Conservation (phyloP, 2,888 invertebrate species). For the Gari tellinella region DNA sequence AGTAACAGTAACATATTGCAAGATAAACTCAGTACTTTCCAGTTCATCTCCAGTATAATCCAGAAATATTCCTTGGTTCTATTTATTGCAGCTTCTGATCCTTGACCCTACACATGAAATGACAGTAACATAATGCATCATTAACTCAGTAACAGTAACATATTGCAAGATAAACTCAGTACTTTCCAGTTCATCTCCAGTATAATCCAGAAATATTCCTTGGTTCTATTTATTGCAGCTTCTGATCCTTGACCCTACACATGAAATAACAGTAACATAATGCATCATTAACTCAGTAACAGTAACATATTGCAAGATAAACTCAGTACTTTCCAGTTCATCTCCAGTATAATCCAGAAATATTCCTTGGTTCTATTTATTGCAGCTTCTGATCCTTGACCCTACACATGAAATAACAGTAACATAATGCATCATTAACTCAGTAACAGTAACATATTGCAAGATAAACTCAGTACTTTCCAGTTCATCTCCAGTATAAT, state of each 20-base stretch:
- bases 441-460: too few species aligned
- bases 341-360: constrained; percentile 76
- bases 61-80: constrained; percentile 75
- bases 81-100: constrained; percentile 67
- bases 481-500: constrained; percentile 79
- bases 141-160: too few species aligned
- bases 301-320: too few species aligned
- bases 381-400: constrained; percentile 69
- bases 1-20: too few species aligned
- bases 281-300: too few species aligned
- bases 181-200: constrained; percentile 80
- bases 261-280: too few species aligned
- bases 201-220: constrained; percentile 73
- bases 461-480: constrained; percentile 81
- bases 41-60: constrained; percentile 78
- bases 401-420: too few species aligned
- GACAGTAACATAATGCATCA: too few species aligned
- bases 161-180: too few species aligned
- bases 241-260: constrained; percentile 72
- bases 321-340: constrained; percentile 82
- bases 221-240: constrained; percentile 73
- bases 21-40: constrained; percentile 81
- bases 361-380: constrained; percentile 71
- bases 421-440: too few species aligned
- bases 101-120: constrained; percentile 76